Evolutionary conservation across 2,113 vertebrate genomes (phyloP), one percentile per base, ranked within the genome.

Genomic region (Cinclus cinclus): DNA sequence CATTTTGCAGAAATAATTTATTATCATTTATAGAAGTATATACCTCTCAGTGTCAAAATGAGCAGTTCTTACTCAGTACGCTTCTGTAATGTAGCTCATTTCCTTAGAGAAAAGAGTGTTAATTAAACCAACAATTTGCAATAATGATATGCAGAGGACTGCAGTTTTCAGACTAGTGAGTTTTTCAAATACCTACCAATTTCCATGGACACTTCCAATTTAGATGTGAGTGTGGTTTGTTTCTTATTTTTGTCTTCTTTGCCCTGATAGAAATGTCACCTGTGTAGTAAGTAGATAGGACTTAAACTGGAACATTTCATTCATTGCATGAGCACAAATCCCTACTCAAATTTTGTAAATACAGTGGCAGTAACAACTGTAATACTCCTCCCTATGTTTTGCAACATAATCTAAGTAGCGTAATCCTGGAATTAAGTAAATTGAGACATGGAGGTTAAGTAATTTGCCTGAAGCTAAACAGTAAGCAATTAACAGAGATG

Each of bases 391-490:
- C 50, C 35, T 69, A 1, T 76, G 42, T 63, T 87, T 87, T 76
- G 31, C 0, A 0, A 68, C n/a, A 49, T 68, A 89, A 60, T 58
- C 20, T 92, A 73, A 95, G 83, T 80, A 83, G 58, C 59, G 28
- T 90, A 90, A 91, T 78, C 71, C 58, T 80, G 79, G 31, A 93
- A 89, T n/a, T 89, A 80, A 94, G 85, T 78, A 90, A 90, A 92
- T 56, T 65, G 79, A 90, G 70, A 88, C 46, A 73, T 33, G 59
- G 84, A 83, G 47, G 59, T 95, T 87, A 94, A 89, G 59, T 92
- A 83, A 91, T 87, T 90, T 93, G 49, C 93, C 94, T 91, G 70
- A 90, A 86, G 78, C 68, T 89, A 81, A 89, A 53, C 35, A 80
- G 13, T 21, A 83, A 86, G n/a, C 68, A 89, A 37, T 91, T 94